Percentiles rank a stretch among this genome's conserved stretches.
These are phyloP conservation scores for Pteromalus puparum DNA, from an alignment of 1,140 invertebrate species.

Conservation along the genomic window DNA sequence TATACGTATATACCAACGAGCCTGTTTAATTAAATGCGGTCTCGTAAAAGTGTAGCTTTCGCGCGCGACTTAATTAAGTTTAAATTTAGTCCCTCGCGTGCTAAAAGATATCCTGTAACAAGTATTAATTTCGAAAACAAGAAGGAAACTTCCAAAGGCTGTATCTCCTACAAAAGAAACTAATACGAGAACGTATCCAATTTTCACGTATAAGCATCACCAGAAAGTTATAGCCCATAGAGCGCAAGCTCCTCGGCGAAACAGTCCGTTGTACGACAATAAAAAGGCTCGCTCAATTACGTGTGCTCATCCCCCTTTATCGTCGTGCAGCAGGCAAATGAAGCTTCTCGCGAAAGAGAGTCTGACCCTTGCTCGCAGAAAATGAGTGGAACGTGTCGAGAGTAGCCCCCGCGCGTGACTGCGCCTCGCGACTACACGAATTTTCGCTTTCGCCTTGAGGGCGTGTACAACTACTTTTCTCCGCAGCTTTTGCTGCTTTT, in stretches of 20 bases:
- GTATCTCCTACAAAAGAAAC: too few species aligned
- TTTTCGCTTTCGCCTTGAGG: constrained; percentile 18
- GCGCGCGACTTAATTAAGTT: constrained; percentile 10
- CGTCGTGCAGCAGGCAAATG: constrained; percentile 5
- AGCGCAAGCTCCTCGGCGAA: neutral
- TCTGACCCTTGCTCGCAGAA: neutral
- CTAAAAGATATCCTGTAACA: neutral
- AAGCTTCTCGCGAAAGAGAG: neutral
- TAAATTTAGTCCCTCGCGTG: neutral
- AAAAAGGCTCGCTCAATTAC: constrained; percentile 10
- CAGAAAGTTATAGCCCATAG: neutral
- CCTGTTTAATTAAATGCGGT: neutral
- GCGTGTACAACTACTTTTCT: constrained; percentile 4
- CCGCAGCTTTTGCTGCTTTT: neutral
- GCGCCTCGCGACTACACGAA: constrained; percentile 21
- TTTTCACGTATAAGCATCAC: too few species aligned
- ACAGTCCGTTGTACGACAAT: neutral
- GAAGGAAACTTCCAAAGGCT: too few species aligned
- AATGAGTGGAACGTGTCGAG: constrained; percentile 30
- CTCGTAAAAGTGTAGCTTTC: constrained; percentile 1
- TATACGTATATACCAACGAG: neutral
- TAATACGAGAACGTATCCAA: too few species aligned
- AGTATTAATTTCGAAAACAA: neutral
- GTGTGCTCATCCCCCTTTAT: neutral
- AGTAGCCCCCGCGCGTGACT: constrained; percentile 35